These are phyloP conservation scores for Drosophila sturtevanti DNA, from an alignment of 1,140 invertebrate genomes.

Conservation along the genomic window DNA sequence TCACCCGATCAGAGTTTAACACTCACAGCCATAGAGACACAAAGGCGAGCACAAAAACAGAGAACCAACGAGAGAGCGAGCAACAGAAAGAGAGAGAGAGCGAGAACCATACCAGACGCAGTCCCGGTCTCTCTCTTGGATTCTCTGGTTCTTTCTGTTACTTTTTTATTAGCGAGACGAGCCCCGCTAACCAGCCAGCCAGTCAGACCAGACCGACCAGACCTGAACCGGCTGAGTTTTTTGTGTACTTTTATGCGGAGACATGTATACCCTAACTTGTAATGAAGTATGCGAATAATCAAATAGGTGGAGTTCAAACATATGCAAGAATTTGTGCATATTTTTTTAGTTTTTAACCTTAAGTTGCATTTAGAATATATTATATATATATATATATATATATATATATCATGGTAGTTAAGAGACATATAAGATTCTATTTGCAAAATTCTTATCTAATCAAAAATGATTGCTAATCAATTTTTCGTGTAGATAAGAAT, in stretches of 20 bases:
- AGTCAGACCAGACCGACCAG: slow-evolving; percentile 34
- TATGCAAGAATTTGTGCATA: too few relatives aligned
- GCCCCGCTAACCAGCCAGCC: slow-evolving; percentile 44
- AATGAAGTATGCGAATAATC: not conserved
- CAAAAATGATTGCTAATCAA: too few relatives aligned
- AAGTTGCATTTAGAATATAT: too few relatives aligned
- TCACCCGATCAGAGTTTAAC: not conserved
- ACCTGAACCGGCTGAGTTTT: slow-evolving; percentile 22
- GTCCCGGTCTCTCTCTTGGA: slow-evolving; percentile 15
- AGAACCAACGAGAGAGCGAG: not conserved
- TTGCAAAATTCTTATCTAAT: too few relatives aligned
- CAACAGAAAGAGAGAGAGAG: slow-evolving; percentile 19
- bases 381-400: too few relatives aligned
- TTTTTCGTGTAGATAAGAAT: too few relatives aligned
- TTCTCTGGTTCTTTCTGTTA: slow-evolving; percentile 15
- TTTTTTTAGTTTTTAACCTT: too few relatives aligned
- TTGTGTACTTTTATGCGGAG: slow-evolving; percentile 17
- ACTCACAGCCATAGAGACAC: not conserved
- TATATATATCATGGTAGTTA: too few relatives aligned
- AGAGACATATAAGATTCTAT: too few relatives aligned
- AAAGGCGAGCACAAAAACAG: slow-evolving; percentile 1
- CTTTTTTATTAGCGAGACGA: slow-evolving; percentile 44
- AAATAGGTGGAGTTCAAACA: too few relatives aligned
- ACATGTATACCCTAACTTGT: slow-evolving; percentile 25
- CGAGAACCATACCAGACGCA: not conserved